These are phyloP conservation scores for Glomeris maerens DNA, from an alignment of 1,140 invertebrate species.

Conservation along the genomic window DNA sequence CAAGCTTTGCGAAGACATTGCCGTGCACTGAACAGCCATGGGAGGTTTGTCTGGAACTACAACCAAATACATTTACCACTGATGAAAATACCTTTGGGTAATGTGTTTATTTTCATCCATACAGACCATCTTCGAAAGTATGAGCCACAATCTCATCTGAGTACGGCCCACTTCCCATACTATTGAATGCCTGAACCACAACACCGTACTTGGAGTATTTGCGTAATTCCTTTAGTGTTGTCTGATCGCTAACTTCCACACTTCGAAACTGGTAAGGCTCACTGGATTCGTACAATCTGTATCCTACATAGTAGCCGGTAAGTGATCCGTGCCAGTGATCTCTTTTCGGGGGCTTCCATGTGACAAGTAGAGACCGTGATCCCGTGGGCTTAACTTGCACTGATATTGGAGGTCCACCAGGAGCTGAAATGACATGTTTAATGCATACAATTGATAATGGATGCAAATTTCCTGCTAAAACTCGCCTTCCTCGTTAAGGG, in stretches of 20 bases:
- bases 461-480: not conserved
- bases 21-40: constrained; percentile 27
- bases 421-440: not conserved
- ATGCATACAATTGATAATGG: not conserved
- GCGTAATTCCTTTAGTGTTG: too few relatives aligned
- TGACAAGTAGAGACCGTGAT: not conserved
- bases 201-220: constrained; percentile 35
- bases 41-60: constrained; percentile 35
- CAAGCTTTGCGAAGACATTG: constrained; percentile 30
- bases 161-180: constrained; percentile 78
- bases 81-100: not conserved
- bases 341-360: constrained; percentile 49
- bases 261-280: constrained; percentile 76
- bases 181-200: constrained; percentile 38
- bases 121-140: constrained; percentile 61
- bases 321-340: constrained; percentile 88
- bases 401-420: not conserved
- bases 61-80: constrained; percentile 11
- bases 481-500: constrained; percentile 29
- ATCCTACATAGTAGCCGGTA: constrained; percentile 77
- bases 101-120: not conserved
- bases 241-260: constrained; percentile 76
- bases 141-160: constrained; percentile 77
- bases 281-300: constrained; percentile 41
- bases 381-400: not conserved